These are phyloP conservation scores for Chionis minor DNA, from an alignment of 2,113 vertebrate species.

Conservation along the genomic window DNA sequence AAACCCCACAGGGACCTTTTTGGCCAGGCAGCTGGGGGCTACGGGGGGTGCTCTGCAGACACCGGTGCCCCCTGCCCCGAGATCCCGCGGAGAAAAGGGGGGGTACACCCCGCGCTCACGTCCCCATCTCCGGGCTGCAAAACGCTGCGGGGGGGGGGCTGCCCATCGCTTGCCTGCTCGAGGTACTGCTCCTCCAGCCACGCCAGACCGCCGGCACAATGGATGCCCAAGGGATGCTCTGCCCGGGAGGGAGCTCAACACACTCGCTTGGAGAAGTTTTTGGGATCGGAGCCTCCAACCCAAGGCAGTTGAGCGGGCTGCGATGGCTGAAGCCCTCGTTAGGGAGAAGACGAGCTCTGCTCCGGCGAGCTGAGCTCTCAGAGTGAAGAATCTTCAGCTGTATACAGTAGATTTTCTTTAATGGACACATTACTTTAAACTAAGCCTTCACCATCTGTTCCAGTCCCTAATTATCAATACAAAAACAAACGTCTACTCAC, in stretches of 20 bases:
- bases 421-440: constrained; percentile 78
- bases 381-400: constrained; percentile 67
- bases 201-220: neutral
- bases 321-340: neutral
- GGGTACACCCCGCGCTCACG: fast-evolving
- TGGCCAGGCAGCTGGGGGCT: neutral
- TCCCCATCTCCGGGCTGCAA: neutral
- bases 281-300: fast-evolving
- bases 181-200: neutral
- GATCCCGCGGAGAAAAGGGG: fast-evolving
- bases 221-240: neutral
- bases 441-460: constrained; percentile 77
- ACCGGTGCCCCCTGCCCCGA: neutral
- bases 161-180: neutral
- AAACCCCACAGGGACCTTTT: neutral
- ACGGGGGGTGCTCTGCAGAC: neutral
- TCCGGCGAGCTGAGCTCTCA: neutral
- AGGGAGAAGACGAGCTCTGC: neutral
- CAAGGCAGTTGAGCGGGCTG: neutral
- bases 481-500: constrained; percentile 78
- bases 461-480: constrained; percentile 79
- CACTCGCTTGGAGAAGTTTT: fast-evolving
- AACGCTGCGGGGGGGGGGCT: neutral
- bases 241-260: fast-evolving
- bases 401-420: constrained; percentile 77